Conservation (phyloP, 1,140 invertebrate species). For the Cyrtorhinus lividipennis region DNA sequence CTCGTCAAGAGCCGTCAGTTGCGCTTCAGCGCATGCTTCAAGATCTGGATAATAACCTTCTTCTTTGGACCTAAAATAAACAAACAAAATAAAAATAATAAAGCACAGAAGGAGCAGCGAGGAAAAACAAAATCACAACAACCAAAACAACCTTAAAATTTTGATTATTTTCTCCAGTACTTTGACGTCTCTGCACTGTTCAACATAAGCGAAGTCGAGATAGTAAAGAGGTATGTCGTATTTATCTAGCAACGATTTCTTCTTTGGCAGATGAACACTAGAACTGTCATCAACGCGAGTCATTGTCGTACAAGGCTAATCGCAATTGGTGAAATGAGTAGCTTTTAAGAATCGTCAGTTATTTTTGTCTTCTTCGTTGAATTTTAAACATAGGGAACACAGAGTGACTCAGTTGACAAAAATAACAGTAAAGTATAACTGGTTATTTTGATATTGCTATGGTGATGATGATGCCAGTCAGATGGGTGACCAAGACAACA, state of each 20-base stretch:
- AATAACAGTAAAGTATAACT: too few relatives aligned
- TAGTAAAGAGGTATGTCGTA: slow-evolving; percentile 42
- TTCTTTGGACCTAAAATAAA: slow-evolving; percentile 46
- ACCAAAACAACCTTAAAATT: slow-evolving; percentile 34
- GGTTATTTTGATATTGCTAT: too few relatives aligned
- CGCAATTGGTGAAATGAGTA: too few relatives aligned
- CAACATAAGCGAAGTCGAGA: slow-evolving; percentile 42
- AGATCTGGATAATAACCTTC: slow-evolving; percentile 49
- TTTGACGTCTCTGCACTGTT: slow-evolving; percentile 34
- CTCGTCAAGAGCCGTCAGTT: slow-evolving; percentile 36
- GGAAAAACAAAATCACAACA: too few relatives aligned
- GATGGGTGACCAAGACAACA: too few relatives aligned
- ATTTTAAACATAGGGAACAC: too few relatives aligned
- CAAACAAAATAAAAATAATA: neutral
- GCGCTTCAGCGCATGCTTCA: slow-evolving; percentile 36
- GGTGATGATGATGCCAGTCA: too few relatives aligned
- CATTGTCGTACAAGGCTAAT: too few relatives aligned
- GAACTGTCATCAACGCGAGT: neutral
- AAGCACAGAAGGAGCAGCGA: neutral
- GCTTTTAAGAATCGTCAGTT: too few relatives aligned
- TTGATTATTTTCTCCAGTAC: slow-evolving; percentile 43
- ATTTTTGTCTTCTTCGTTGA: too few relatives aligned
- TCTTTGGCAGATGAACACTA: slow-evolving; percentile 17
- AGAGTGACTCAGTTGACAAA: too few relatives aligned
- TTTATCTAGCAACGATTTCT: slow-evolving; percentile 34